Percentiles rank a stretch among this genome's conserved stretches.
These are phyloP conservation scores for Drosophila nr. fundita DNA, from an alignment of 2,888 invertebrate species.

Conservation along the genomic window DNA sequence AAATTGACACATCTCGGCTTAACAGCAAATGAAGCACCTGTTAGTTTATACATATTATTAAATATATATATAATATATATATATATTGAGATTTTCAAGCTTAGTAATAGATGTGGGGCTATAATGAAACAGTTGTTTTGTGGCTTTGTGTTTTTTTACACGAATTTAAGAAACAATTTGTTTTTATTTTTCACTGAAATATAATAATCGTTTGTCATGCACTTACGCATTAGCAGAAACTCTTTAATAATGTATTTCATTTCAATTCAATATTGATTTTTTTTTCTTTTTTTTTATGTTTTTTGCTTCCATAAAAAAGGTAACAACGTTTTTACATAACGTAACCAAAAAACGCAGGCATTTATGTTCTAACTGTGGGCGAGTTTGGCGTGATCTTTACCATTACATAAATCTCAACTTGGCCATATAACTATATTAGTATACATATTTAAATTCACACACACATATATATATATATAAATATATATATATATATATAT, in stretches of 20 bases:
- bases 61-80: neutral
- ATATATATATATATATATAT: constrained; percentile 34
- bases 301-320: constrained; percentile 63
- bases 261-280: constrained; percentile 45
- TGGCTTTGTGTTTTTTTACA: constrained; percentile 78
- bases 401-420: constrained; percentile 58
- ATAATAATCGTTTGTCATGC: constrained; percentile 79
- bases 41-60: neutral
- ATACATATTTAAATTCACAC: constrained; percentile 22
- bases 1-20: constrained; percentile 17
- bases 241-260: constrained; percentile 55
- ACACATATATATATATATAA: constrained; percentile 32
- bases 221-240: constrained; percentile 71
- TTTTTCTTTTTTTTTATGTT: constrained; percentile 18
- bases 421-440: constrained; percentile 52
- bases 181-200: constrained; percentile 81
- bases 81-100: neutral
- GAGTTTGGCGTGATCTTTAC: constrained; percentile 46
- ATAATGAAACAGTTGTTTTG: constrained; percentile 38
- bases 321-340: constrained; percentile 75
- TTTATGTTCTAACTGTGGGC: constrained; percentile 60
- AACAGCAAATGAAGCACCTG: constrained; percentile 17
- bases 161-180: constrained; percentile 81
- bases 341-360: constrained; percentile 63
- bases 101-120: constrained; percentile 3